Base-by-base conservation (phyloP, 2,888 invertebrate genomes). In the Oligia fasciuncula region DNA sequence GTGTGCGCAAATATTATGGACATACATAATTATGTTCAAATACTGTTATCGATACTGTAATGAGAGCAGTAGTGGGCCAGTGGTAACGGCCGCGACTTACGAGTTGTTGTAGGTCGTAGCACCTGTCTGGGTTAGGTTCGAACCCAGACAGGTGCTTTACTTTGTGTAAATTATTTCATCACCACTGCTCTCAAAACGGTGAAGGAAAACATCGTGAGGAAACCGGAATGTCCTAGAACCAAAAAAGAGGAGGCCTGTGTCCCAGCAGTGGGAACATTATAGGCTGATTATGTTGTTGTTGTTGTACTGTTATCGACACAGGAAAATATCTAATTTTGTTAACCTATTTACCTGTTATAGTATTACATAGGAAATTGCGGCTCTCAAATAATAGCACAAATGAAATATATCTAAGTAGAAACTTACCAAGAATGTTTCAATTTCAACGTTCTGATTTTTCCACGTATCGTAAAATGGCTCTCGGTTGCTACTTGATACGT, bases 271-370 rank as follows among this genome's bases (percentile, higher is more conserved):
- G 29, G 29, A 29, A 29, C 29, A 29, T 29, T 29, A 29, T 29
- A 29, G 29, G 29, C 29, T 29, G 29, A 29, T 29, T 29, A 29
- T 29, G 29, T 29, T 29, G 29, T 29, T 29, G 29, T 29, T 29
- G 29, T 29, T 29, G 29, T 29, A 29, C 1, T 14, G 4, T 35
- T 70, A 70, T 66, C 40, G 3, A 23, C 23, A 43, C 60, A 67
- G 67, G 51, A 51, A 73, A 79, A 73, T 40, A n/a, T 23, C 0
- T 4, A 11, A 62, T 54, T 51, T 19, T 11, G n/a, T 23, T 14
- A 43, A 2, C n/a, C 40, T n/a, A 43, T 79, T 79, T 66, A 51
- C 57, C 49, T 43, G 29, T 29, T 79, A 66, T 35, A 63, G 29
- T 13, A 29, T 29, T 29, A 57, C 19, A 23, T 54, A 8, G 49